phyloP scores from a whole-genome alignment of 2,113 vertebrate species.

The Camarhynchus parvulus region DNA sequence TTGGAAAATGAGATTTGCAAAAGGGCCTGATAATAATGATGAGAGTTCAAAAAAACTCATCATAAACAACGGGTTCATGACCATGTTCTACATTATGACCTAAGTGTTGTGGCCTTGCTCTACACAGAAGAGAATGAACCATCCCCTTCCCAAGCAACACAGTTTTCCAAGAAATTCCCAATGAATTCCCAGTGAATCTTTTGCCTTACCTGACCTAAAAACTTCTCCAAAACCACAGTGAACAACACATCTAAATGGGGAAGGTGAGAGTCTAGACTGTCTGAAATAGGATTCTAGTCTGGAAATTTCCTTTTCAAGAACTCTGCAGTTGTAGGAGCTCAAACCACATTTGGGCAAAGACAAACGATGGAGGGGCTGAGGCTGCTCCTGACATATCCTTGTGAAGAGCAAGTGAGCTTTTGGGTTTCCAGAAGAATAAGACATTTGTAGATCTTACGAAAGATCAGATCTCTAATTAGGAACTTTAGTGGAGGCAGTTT shows the following conservation, averaged over 20 bases:
- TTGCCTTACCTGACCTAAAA: background rate
- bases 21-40: background rate
- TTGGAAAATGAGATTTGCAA: background rate
- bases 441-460: background rate
- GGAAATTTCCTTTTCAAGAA: background rate
- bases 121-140: background rate
- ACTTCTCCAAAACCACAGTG: too few species aligned
- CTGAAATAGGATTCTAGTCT: background rate
- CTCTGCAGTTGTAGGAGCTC: background rate
- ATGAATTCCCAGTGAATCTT: background rate
- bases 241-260: fast-evolving
- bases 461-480: background rate
- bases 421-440: background rate
- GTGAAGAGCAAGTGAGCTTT: fast-evolving
- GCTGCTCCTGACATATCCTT: background rate
- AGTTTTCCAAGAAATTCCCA: background rate
- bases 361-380: background rate
- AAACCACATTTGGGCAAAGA: background rate
- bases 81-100: background rate
- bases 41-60: background rate
- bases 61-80: background rate
- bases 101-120: background rate
- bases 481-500: background rate
- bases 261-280: background rate
- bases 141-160: background rate